Evolutionary conservation across 2,113 vertebrate species (phyloP).

Genomic region (Centropristis striata): DNA sequence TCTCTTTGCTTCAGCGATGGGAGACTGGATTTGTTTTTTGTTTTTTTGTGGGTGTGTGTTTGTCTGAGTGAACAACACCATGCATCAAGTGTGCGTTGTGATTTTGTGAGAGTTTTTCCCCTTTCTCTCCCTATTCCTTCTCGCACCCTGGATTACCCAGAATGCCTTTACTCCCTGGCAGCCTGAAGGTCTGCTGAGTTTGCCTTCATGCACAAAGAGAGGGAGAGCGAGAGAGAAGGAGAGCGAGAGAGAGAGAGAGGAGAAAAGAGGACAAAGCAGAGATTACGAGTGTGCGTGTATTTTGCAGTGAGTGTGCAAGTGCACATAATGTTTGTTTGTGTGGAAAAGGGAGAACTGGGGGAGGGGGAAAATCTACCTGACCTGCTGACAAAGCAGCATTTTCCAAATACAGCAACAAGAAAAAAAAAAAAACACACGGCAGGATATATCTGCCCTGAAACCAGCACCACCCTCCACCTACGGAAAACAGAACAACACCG

Average conservation of each 20-base stretch:
- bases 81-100: conserved; percentile 53
- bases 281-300: conserved; percentile 48
- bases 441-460: conserved; percentile 41
- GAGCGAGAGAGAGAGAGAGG: conserved; percentile 48
- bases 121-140: conserved; percentile 36
- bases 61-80: conserved; percentile 38
- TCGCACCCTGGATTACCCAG: conserved; percentile 76
- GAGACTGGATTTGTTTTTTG: conserved; percentile 46
- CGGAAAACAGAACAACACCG: conserved; percentile 24
- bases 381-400: conserved; percentile 81
- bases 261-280: conserved; percentile 73
- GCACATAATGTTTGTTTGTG: conserved; percentile 52
- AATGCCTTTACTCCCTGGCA: conserved; percentile 74
- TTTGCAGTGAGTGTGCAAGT: conserved; percentile 11
- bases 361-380: conserved; percentile 72
- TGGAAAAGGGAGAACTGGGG: conserved; percentile 43
- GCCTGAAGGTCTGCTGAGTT: conserved; percentile 82
- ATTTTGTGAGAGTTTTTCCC: conserved; percentile 1
- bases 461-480: conserved; percentile 19
- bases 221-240: conserved; percentile 40
- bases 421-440: conserved; percentile 30
- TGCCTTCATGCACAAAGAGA: conserved; percentile 59
- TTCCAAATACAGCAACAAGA: conserved; percentile 63
- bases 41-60: conserved; percentile 19
- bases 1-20: conserved; percentile 46